These are phyloP conservation scores for Tyrannus savana DNA, from an alignment of 2,113 vertebrate genomes.

Conservation along the genomic window DNA sequence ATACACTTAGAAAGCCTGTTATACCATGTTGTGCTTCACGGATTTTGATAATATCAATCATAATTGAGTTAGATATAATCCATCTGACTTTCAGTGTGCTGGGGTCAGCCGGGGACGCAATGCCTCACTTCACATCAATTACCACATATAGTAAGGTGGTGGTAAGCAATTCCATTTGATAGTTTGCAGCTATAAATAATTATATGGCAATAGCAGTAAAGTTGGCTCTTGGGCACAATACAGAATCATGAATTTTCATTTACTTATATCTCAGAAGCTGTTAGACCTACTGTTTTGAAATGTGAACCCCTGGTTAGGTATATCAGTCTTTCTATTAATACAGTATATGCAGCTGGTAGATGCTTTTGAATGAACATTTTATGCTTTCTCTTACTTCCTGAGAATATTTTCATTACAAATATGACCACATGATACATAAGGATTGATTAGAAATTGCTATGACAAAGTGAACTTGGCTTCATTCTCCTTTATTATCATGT, in stretches of 20 bases:
- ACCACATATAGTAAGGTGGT: conserved; percentile 85
- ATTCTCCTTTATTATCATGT: background rate
- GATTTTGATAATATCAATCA: conserved; percentile 98
- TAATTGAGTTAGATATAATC: conserved; percentile 94
- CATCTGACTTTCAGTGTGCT: conserved; percentile 83
- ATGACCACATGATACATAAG: background rate
- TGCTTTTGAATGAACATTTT: background rate
- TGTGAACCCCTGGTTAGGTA: conserved; percentile 18
- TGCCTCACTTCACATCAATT: conserved; percentile 93
- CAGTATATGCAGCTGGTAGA: background rate
- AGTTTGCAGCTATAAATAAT: conserved; percentile 88
- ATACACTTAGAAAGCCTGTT: conserved; percentile 81
- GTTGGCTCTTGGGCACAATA: conserved; percentile 75
- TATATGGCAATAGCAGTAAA: conserved; percentile 73
- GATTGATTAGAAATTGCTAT: background rate
- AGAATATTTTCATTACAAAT: conserved; percentile 16
- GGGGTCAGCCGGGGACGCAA: conserved; percentile 81
- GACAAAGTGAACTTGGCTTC: background rate
- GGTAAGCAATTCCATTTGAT: conserved; percentile 80
- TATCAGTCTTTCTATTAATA: conserved; percentile 27
- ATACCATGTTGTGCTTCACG: conserved; percentile 68
- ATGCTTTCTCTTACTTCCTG: background rate
- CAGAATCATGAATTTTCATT: conserved; percentile 75
- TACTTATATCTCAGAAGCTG: conserved; percentile 66
- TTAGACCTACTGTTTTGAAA: conserved; percentile 55